These are phyloP conservation scores for Onthophagus sagittarius DNA, from an alignment of 2,888 invertebrate species.

Conservation along the genomic window DNA sequence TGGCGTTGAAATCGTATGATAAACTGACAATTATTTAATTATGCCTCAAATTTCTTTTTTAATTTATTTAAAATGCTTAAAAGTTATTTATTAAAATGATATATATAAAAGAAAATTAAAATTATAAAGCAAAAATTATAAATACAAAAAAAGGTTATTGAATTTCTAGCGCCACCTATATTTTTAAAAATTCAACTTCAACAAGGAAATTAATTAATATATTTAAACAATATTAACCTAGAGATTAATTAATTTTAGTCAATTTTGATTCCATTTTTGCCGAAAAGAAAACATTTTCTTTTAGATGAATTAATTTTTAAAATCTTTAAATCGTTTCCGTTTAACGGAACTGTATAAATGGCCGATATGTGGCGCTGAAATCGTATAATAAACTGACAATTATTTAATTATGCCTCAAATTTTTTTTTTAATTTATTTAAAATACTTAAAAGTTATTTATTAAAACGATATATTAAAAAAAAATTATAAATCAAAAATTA, in stretches of 20 bases:
- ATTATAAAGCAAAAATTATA: conserved; percentile 42
- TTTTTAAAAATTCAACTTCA: conserved; percentile 19
- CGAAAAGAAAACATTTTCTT: conserved; percentile 55
- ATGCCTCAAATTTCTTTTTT: conserved; percentile 60
- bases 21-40: background rate
- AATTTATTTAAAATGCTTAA: conserved; percentile 68
- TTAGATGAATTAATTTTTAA: conserved; percentile 59
- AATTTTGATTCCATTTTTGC: too few relatives aligned
- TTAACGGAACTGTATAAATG: conserved; percentile 84
- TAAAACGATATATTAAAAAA: too few relatives aligned
- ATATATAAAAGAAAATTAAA: too few relatives aligned
- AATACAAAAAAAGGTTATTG: conserved; percentile 18
- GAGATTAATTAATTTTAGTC: too few relatives aligned
- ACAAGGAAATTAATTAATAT: too few relatives aligned
- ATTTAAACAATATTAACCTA: too few relatives aligned
- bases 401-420: conserved; percentile 52
- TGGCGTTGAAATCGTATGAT: conserved; percentile 62
- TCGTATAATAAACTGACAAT: background rate
- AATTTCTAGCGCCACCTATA: background rate
- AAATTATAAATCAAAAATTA: conserved; percentile 43
- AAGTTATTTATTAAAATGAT: conserved; percentile 66
- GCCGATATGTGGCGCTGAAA: conserved; percentile 90
- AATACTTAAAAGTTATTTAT: too few relatives aligned
- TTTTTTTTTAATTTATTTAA: conserved; percentile 43
- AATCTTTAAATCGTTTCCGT: conserved; percentile 87